phyloP scores from a whole-genome alignment of 2,797 vertebrate genomes.

The Lateolabrax maculatus region DNA sequence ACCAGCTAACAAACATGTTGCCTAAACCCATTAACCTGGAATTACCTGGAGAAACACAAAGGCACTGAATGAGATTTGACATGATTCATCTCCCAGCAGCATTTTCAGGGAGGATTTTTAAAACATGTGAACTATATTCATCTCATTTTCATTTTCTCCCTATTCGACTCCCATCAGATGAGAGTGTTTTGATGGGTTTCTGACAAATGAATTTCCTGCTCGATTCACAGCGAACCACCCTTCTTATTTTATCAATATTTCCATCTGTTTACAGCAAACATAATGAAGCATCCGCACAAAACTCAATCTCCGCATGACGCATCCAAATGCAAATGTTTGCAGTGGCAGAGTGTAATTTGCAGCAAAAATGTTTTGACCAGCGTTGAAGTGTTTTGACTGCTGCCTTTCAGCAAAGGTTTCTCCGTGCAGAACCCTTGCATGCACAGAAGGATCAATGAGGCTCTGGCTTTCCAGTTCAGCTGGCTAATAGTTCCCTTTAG shows the following conservation, averaged over 20 bases:
- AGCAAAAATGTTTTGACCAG: conserved; percentile 41
- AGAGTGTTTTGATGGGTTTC: conserved; percentile 46
- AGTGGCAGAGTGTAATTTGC: conserved; percentile 19
- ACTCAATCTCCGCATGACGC: conserved; percentile 34
- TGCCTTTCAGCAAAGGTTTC: conserved; percentile 37
- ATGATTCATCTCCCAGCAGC: conserved; percentile 36
- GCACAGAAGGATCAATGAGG: conserved; percentile 37
- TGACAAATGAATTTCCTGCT: conserved; percentile 65
- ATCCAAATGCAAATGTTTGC: conserved; percentile 52
- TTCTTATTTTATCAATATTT: conserved; percentile 42
- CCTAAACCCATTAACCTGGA: conserved; percentile 54
- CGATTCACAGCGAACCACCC: conserved; percentile 33
- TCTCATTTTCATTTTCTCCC: conserved; percentile 38
- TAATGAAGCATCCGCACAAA: conserved; percentile 40
- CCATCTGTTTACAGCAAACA: conserved; percentile 65
- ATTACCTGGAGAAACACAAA: conserved; percentile 46
- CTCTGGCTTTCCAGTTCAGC: conserved; percentile 48
- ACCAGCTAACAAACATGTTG: conserved; percentile 45
- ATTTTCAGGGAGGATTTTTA: conserved; percentile 8
- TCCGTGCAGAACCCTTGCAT: conserved; percentile 18
- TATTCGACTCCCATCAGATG: conserved; percentile 30
- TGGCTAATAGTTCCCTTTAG: conserved; percentile 61
- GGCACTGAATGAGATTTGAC: not conserved
- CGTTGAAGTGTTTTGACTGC: conserved; percentile 48
- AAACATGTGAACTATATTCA: conserved; percentile 54